Base-by-base conservation (phyloP, 2,113 vertebrate genomes). In the Ceyx cyanopectus region DNA sequence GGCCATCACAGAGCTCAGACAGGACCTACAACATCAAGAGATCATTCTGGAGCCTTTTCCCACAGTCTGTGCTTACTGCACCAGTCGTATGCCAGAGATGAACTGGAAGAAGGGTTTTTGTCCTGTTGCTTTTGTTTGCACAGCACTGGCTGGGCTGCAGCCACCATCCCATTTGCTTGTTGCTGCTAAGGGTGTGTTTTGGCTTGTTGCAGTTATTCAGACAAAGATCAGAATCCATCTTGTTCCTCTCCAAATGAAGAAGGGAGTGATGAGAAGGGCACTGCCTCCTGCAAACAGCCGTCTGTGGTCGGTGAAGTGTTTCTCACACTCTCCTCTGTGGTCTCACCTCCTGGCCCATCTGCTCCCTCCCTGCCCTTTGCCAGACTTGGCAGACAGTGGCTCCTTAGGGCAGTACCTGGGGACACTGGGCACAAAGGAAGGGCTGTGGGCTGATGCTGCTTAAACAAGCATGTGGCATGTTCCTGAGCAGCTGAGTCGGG, bases 381-480 rank as follows among this genome's bases (percentile, higher is more conserved):
- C 45, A 17, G 30, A 3, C 53, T 7, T 17, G 73, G 88, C 68
- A 34, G 26, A 40, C 2, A 4, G 54, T 21, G 3, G 0, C 66
- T 66, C 46, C 56, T 19, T 0, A 0, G 46, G 26, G 26, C 79
- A 62, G 79, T 46, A 14, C 22, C 61, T 19, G 56, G 51, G 46
- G 5, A 41, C 2, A 5, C 15, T 0, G 12, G 79, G 66, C 61
- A 10, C 30, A 2, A 6, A 2, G 78, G 45, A 40, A 45, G 1
- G 4, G 67, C 81, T 7, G 4, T 1, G 4, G 83, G 27, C 63
- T 63, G 68, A 1, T 29, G 72, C 48, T 65, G 37, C 50, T 40
- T 3, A 10, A 45, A 57, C 29, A 51, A 30, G 69, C 4, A 7
- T 0, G 2, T 23, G 58, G 53, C 29, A 2, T 2, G 4, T 46